phyloP scores from a whole-genome alignment of 2,113 vertebrate genomes.

The Oryzias javanicus region DNA sequence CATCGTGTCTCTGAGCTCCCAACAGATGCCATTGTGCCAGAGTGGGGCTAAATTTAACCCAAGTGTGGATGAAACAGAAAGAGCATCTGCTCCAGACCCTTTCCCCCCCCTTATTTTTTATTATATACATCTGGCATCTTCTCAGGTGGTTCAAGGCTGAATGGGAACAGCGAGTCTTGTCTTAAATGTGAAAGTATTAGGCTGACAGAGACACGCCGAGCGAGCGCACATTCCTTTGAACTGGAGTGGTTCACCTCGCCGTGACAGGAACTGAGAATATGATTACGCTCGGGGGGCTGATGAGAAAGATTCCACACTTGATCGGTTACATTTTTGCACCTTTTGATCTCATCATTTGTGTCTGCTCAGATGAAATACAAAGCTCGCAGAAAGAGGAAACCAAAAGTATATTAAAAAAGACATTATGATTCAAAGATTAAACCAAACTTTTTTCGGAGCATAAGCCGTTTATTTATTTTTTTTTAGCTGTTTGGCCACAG shows the following conservation, averaged over 20 bases:
- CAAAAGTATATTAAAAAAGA: conserved; percentile 38
- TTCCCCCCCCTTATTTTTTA: conserved; percentile 7
- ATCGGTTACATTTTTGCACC: conserved; percentile 53
- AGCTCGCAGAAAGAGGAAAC: conserved; percentile 22
- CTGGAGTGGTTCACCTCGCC: conserved; percentile 11
- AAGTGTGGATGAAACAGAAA: conserved; percentile 54
- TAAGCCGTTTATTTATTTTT: too few species aligned
- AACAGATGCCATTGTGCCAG: conserved; percentile 69
- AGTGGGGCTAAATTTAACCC: conserved; percentile 63
- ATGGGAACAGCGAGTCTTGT: conserved; percentile 11
- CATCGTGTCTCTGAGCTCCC: conserved; percentile 36
- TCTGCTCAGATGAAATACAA: conserved; percentile 24
- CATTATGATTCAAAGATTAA: conserved; percentile 46
- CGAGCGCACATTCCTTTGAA: background rate
- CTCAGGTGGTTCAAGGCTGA: conserved; percentile 28
- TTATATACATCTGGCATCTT: conserved; percentile 10
- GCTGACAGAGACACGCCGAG: background rate
- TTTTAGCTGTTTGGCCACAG: too few species aligned
- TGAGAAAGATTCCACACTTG: conserved; percentile 41
- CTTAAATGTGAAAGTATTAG: conserved; percentile 8
- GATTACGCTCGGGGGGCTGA: conserved; percentile 33
- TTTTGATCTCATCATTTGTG: conserved; percentile 62
- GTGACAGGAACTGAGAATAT: conserved; percentile 18
- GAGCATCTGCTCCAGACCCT: conserved; percentile 53
- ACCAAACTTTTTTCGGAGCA: conserved; percentile 2